These are phyloP conservation scores for Zenarchopterus dispar DNA, from an alignment of 2,797 vertebrate genomes.

Conservation along the genomic window DNA sequence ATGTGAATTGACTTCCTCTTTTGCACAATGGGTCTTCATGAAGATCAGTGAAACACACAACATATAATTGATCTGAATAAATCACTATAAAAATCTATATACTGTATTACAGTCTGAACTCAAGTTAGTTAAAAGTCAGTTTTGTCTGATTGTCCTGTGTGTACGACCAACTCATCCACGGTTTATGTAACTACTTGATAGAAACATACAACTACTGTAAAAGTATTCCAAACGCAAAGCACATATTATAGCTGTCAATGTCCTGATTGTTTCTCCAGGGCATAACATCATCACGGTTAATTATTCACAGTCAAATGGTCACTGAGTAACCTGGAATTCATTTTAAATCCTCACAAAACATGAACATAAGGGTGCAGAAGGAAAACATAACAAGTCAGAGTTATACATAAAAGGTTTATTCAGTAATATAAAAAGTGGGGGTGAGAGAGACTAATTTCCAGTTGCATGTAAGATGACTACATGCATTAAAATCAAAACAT, in stretches of 20 bases:
- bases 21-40: not conserved
- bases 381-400: not conserved
- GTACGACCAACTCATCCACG: too few relatives aligned
- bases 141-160: too few relatives aligned
- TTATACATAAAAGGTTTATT: slow-evolving; percentile 58
- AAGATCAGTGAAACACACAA: slow-evolving; percentile 2
- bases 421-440: slow-evolving; percentile 24
- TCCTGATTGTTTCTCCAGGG: not conserved
- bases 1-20: not conserved
- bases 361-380: not conserved
- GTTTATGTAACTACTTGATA: not conserved
- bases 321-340: not conserved
- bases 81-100: too few relatives aligned
- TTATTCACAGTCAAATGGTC: slow-evolving; percentile 15
- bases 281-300: slow-evolving; percentile 10
- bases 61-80: not conserved
- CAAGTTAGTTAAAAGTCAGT: too few relatives aligned
- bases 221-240: not conserved
- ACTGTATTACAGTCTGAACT: too few relatives aligned
- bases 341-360: slow-evolving; percentile 1
- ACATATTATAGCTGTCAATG: not conserved
- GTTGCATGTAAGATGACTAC: slow-evolving; percentile 12
- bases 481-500: slow-evolving; percentile 27
- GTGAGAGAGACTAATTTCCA: slow-evolving; percentile 2
- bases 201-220: not conserved